Percentiles rank a stretch among this genome's conserved stretches.
Conservation (phyloP, 53 echinoderm and acorn worm genomes). For the Mesocentrotus franciscanus region DNA sequence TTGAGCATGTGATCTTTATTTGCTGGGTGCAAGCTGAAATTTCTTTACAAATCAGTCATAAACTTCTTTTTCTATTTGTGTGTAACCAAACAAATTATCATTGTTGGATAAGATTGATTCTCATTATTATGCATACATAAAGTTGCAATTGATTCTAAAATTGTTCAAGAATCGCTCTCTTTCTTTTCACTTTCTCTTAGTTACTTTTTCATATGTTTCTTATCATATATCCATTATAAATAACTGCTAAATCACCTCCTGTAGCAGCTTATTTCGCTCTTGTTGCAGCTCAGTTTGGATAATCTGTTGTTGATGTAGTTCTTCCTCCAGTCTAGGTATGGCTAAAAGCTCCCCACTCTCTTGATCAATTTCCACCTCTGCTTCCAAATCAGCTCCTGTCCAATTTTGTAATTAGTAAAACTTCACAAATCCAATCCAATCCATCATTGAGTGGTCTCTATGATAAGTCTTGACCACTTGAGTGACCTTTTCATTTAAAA, state of each 20-base stretch:
- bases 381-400: conserved; percentile 8
- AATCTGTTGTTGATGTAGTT: conserved; percentile 39
- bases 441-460: no score
- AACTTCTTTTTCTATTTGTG: no score
- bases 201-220: no score
- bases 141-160: neutral
- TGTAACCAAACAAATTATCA: no score
- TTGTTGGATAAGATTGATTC: no score
- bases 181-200: neutral
- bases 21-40: no score
- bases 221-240: neutral
- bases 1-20: no score
- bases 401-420: neutral
- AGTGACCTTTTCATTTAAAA: no score
- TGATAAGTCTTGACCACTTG: no score
- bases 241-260: neutral
- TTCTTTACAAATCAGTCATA: no score
- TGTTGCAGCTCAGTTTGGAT: conserved; percentile 36
- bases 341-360: conserved; percentile 52
- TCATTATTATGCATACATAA: no score
- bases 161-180: neutral
- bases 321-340: neutral
- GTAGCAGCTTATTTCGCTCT: neutral
- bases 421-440: no score
- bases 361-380: conserved; percentile 25